Conservation (phyloP, 1,140 invertebrate genomes). For the Cataglyphis hispanica region DNA sequence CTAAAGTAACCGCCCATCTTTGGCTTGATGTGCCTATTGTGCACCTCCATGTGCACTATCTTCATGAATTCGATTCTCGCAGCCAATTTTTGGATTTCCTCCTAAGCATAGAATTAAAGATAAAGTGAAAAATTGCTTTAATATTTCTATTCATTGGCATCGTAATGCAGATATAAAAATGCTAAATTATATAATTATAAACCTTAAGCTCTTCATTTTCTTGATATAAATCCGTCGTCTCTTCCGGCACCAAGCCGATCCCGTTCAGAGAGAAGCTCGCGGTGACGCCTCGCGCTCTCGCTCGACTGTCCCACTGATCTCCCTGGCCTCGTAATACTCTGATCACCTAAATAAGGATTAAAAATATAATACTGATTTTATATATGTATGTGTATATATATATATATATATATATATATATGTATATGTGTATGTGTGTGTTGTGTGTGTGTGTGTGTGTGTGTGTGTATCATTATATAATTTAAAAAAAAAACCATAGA, state of each 20-base stretch:
- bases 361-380: not conserved
- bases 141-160: not conserved
- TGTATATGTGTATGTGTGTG: too few relatives aligned
- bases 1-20: conserved; percentile 93
- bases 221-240: conserved; percentile 94
- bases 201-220: conserved; percentile 97
- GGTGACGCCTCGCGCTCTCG: conserved; percentile 92
- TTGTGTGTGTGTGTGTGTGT: too few relatives aligned
- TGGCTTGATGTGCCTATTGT: conserved; percentile 95
- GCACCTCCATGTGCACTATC: conserved; percentile 96
- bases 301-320: conserved; percentile 94
- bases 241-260: conserved; percentile 92
- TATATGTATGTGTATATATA: too few relatives aligned
- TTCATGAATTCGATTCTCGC: conserved; percentile 97
- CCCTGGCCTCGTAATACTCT: conserved; percentile 93
- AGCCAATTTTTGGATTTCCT: conserved; percentile 95
- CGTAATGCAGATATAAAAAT: too few relatives aligned
- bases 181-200: too few relatives aligned
- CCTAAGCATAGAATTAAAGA: conserved; percentile 85
- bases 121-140: not conserved
- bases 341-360: conserved; percentile 87
- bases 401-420: too few relatives aligned
- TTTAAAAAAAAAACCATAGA: not conserved
- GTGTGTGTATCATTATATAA: too few relatives aligned
- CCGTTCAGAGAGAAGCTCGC: conserved; percentile 95